A percentile compares a stretch with the other conserved stretches of the same genome.
Conservation (phyloP, 2,113 vertebrate species). For the Elachura formosa region DNA sequence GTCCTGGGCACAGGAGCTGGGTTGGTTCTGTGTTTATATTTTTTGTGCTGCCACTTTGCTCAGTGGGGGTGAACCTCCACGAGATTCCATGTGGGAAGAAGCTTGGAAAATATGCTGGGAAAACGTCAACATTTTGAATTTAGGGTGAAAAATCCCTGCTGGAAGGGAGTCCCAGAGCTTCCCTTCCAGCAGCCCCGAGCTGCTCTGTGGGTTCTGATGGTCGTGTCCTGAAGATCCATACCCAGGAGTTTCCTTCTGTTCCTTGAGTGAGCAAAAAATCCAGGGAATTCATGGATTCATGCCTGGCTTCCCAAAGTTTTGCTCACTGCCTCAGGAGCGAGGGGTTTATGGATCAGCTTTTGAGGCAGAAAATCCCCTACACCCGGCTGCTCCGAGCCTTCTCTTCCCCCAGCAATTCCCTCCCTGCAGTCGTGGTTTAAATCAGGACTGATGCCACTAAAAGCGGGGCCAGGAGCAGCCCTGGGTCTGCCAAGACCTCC, state of each 20-base stretch:
- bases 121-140: background rate
- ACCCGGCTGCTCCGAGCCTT: background rate
- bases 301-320: background rate
- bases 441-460: background rate
- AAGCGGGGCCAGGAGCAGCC: background rate
- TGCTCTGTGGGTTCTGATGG: background rate
- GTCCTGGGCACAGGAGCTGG: background rate
- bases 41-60: background rate
- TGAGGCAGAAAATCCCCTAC: background rate
- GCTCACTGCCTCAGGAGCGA: background rate
- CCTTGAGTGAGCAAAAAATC: background rate
- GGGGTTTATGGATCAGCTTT: background rate
- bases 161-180: too few species aligned
- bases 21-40: too few species aligned
- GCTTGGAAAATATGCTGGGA: background rate
- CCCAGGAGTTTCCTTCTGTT: background rate
- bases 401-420: background rate
- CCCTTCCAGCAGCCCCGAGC: background rate
- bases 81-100: background rate
- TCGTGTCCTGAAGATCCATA: background rate
- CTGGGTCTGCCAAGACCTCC: background rate
- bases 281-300: background rate
- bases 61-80: rapidly evolving
- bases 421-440: background rate
- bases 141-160: background rate